Conservation (phyloP, 2,888 invertebrate species). For the Mactromeris polynyma region DNA sequence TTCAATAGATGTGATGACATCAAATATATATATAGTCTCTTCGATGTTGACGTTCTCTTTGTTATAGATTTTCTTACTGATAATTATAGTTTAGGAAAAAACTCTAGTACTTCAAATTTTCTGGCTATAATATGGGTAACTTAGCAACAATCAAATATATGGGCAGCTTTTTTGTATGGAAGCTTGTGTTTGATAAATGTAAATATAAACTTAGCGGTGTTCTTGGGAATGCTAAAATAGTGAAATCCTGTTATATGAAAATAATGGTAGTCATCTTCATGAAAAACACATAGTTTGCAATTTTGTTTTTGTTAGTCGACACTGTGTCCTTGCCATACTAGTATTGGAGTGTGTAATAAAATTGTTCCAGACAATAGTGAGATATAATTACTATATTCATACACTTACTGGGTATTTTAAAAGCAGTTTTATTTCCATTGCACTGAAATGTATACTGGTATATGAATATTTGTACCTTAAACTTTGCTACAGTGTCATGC, state of each 20-base stretch:
- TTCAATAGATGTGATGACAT: neutral
- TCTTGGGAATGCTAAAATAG: neutral
- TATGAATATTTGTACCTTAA: too few relatives aligned
- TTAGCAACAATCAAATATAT: neutral
- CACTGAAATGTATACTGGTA: too few relatives aligned
- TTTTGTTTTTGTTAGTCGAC: neutral
- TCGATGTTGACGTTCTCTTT: neutral
- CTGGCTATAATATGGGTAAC: neutral
- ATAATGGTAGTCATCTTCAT: neutral
- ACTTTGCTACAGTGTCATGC: too few relatives aligned
- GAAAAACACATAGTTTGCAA: neutral
- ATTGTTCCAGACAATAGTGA: too few relatives aligned
- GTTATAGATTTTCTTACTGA: neutral
- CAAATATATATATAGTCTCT: neutral
- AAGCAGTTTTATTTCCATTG: too few relatives aligned
- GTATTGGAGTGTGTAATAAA: too few relatives aligned
- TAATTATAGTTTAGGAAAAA: neutral
- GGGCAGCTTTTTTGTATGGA: neutral
- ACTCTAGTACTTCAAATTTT: neutral
- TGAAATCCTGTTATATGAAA: constrained; percentile 1
- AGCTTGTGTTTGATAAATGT: constrained; percentile 7
- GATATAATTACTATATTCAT: too few relatives aligned
- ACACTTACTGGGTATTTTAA: too few relatives aligned
- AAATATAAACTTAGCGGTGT: neutral
- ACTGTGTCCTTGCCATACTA: too few relatives aligned